Evolutionary conservation across 2,113 vertebrate genomes (phyloP).

Genomic region (Anolis sagrei): DNA sequence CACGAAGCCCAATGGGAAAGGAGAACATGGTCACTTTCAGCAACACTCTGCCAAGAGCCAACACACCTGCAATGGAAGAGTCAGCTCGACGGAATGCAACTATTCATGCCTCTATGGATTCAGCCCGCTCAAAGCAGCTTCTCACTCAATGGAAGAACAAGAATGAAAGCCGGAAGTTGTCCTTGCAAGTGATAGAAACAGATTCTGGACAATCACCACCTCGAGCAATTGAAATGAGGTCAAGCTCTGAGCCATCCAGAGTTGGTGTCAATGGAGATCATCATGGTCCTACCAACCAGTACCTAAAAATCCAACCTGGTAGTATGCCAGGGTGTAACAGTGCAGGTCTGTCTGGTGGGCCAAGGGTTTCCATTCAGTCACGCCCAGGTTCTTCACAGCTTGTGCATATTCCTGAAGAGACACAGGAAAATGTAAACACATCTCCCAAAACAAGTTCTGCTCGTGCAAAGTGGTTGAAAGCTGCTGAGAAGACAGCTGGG

Average conservation of each 20-base stretch:
- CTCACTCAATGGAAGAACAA: conserved; percentile 98
- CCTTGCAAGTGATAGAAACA: conserved; percentile 90
- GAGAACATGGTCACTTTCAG: conserved; percentile 98
- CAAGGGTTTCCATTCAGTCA: conserved; percentile 90
- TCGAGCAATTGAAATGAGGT: conserved; percentile 89
- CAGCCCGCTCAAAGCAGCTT: conserved; percentile 93
- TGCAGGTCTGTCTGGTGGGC: conserved; percentile 87
- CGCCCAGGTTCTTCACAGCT: conserved; percentile 94
- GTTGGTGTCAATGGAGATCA: conserved; percentile 88
- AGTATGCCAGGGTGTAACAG: conserved; percentile 87
- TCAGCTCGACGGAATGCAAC: conserved; percentile 86
- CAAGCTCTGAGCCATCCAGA: conserved; percentile 86
- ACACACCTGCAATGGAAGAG: conserved; percentile 89
- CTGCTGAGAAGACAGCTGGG: conserved; percentile 88
- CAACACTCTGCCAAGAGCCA: conserved; percentile 94
- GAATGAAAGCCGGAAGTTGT: conserved; percentile 89
- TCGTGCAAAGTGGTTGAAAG: conserved; percentile 92
- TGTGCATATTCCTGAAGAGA: conserved; percentile 97
- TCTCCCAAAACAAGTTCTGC: conserved; percentile 85
- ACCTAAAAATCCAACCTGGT: conserved; percentile 89
- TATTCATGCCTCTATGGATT: conserved; percentile 94
- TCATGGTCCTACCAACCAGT: conserved; percentile 81
- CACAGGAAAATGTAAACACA: conserved; percentile 84
- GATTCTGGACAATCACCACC: conserved; percentile 86
- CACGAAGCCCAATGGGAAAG: conserved; percentile 88